These are phyloP conservation scores for Capitella teleta DNA, from an alignment of 1,140 invertebrate genomes.

Conservation along the genomic window DNA sequence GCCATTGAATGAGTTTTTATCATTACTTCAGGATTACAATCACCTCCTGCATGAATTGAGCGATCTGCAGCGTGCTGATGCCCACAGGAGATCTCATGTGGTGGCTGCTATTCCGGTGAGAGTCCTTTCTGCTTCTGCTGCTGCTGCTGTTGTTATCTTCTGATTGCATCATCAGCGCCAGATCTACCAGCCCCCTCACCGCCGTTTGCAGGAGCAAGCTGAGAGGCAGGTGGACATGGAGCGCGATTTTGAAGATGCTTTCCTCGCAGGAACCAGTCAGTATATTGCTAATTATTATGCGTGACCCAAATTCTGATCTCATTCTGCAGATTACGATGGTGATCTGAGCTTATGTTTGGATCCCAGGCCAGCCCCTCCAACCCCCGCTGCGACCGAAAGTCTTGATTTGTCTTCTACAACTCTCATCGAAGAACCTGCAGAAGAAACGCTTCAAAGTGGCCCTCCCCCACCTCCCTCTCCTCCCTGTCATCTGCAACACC, in stretches of 20 bases:
- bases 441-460: no score
- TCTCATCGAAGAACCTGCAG: no score
- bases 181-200: conserved; percentile 35
- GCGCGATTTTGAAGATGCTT: conserved; percentile 34
- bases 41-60: conserved; percentile 36
- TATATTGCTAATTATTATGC: neutral
- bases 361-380: conserved; percentile 12
- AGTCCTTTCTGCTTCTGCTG: neutral
- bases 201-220: conserved; percentile 25
- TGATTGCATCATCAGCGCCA: conserved; percentile 7
- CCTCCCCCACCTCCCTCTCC: no score
- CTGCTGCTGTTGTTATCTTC: neutral
- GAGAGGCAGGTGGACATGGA: conserved; percentile 33
- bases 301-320: neutral
- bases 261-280: conserved; percentile 25
- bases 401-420: conserved; percentile 18
- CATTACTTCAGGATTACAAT: conserved; percentile 37
- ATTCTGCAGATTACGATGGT: conserved; percentile 19
- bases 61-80: conserved; percentile 33
- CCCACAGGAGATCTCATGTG: conserved; percentile 24
- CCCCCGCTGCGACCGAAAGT: conserved; percentile 14
- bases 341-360: conserved; percentile 24
- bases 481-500: no score
- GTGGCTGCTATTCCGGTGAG: conserved; percentile 36
- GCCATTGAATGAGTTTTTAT: no score